A percentile compares a stretch with the other conserved stretches of the same genome.
Evolutionary conservation across 35 echinoderm and acorn worm genomes (phyloP).

Genomic region (Apostichopus japonicus): DNA sequence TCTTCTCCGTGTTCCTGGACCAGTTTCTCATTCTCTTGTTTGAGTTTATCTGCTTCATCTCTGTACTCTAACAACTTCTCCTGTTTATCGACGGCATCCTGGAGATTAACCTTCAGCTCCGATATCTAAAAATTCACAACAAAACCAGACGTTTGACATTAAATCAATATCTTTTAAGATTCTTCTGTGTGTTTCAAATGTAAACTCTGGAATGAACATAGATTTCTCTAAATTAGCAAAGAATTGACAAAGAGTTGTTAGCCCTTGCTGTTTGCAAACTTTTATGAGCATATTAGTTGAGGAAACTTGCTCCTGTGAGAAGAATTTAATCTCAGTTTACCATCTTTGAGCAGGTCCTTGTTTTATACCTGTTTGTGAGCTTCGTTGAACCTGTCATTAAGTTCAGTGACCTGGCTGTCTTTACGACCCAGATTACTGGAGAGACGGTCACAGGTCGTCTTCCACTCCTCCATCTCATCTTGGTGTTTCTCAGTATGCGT

Average conservation of each 20-base stretch:
- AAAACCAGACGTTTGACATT: too few relatives aligned
- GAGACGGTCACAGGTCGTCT: slow-evolving; percentile 78
- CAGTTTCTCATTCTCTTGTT: slow-evolving; percentile 84
- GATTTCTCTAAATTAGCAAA: too few relatives aligned
- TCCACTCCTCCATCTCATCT: slow-evolving; percentile 92
- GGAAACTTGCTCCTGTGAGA: too few relatives aligned
- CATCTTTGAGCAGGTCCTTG: background rate
- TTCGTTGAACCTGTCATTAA: slow-evolving; percentile 76
- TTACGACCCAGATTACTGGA: slow-evolving; percentile 73
- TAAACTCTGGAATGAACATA: too few relatives aligned
- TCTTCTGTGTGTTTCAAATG: too few relatives aligned
- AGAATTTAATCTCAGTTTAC: background rate
- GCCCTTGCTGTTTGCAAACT: too few relatives aligned
- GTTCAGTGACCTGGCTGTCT: slow-evolving; percentile 72
- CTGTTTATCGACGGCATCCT: slow-evolving; percentile 57
- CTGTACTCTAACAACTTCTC: slow-evolving; percentile 72
- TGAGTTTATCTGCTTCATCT: slow-evolving; percentile 69
- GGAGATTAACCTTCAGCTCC: slow-evolving; percentile 72
- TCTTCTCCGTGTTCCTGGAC: slow-evolving; percentile 95
- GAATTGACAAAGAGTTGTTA: too few relatives aligned
- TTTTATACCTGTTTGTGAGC: slow-evolving; percentile 80
- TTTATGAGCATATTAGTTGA: too few relatives aligned
- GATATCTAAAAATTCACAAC: slow-evolving; percentile 49
- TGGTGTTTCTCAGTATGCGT: slow-evolving; percentile 66
- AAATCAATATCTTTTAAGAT: too few relatives aligned